Base-by-base conservation (phyloP, 2,888 invertebrate genomes). In the Poecilobothrus nobilitatus region DNA sequence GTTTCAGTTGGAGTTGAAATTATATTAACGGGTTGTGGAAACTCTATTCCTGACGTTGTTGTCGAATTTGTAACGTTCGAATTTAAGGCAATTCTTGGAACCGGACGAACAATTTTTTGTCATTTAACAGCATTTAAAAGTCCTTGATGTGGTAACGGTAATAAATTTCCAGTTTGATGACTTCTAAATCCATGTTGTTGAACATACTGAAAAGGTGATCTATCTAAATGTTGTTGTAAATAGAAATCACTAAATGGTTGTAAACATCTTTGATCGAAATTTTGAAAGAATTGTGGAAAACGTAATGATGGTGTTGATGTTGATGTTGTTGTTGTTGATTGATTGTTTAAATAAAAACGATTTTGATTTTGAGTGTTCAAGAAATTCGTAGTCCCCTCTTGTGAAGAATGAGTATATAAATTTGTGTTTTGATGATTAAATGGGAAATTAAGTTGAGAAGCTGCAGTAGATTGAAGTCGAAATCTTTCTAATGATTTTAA, bases 131-230 rank as follows among this genome's bases (percentile, higher is more conserved):
- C 74, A 73, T 74, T 71, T 33, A 18, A 6, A 2, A 12, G 18
- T 12, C 5, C 18, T 6, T 9, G 53, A 53, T 73, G 72, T 68
- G 74, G 69, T 8, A 77, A 64, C 15, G 75, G 74, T 2, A 73
- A 68, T 53, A 65, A 12, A 20, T 70, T 41, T 22, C 68, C 27
- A 44, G 70, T 64, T 62, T 70, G 67, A 62, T 65, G 64, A 12
- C 33, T 21, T 34, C 68, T 33, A 6, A 67, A 67, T n/a, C 67
- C 68, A 15, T 66, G 63, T 5, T 65, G 65, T 62, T 78, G 78
- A 1, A 80, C 81, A 65, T 81, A 82, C 68, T 81, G 81, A 73
- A 82, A 81, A 61, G 82, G 81, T 61, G 82, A 81, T 33, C 78
- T 78, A 70, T 81, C 81, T 69, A 79, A 71, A 2, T 79, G 79